These are phyloP conservation scores for Neomonachus schauinslandi DNA, from an alignment of 2,113 vertebrate genomes.

Conservation along the genomic window DNA sequence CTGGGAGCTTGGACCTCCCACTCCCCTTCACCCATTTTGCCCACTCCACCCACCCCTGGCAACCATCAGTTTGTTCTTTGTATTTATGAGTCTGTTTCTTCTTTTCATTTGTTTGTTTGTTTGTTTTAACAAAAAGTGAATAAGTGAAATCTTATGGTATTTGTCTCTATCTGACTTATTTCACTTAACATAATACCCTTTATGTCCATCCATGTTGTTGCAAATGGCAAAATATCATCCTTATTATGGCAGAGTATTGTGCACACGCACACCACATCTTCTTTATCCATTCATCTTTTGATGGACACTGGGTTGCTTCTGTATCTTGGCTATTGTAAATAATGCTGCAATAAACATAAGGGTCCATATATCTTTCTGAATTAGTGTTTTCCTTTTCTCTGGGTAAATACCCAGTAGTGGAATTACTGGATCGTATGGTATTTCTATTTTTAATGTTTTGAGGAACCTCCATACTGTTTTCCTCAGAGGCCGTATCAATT, in stretches of 20 bases:
- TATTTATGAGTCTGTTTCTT: neutral
- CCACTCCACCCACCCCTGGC: neutral
- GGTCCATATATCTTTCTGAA: neutral
- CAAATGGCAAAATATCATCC: neutral
- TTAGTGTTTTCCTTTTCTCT: neutral
- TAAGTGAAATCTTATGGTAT: neutral
- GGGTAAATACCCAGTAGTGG: neutral
- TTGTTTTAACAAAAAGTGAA: too few relatives aligned
- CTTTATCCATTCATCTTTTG: neutral
- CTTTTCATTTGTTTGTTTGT: neutral
- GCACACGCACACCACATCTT: neutral
- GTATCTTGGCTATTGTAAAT: neutral
- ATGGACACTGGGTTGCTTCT: neutral
- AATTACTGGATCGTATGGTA: neutral
- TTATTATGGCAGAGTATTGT: neutral
- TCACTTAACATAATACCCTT: neutral
- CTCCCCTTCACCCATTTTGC: neutral
- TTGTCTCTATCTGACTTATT: neutral
- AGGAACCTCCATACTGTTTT: neutral
- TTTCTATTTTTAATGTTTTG: neutral
- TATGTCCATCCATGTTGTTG: neutral
- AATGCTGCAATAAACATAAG: neutral
- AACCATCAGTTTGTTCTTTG: neutral
- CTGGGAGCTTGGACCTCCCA: neutral
- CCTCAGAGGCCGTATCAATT: neutral